Evolutionary conservation across 2,113 vertebrate genomes (phyloP), one percentile per base, ranked within the genome.

Genomic region (Limnothrissa miodon): DNA sequence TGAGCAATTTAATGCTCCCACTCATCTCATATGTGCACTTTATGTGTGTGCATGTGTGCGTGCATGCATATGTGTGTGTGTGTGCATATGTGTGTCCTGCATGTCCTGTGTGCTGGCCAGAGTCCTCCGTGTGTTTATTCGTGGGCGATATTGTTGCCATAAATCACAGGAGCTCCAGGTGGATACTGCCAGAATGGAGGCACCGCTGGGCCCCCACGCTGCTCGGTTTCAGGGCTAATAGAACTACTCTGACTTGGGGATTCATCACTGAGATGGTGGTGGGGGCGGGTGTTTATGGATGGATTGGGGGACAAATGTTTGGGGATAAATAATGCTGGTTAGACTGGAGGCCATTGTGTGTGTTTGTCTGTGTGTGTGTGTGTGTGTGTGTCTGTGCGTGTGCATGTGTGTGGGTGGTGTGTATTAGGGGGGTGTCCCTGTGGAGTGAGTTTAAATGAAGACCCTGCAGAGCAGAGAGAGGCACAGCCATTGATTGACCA

Each of bases 241-340:
- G 82, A 79, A 83, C 78, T 83, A 29, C 78, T 59, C 21, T 83
- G 39, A 62, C 51, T 62, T 45, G 80, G 45, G 39, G 45, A 80
- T 83, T 80, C 78, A 83, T 83, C 78, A 83, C 80, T 45, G 59
- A 25, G 45, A 33, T 53, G 33, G 79, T 74, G 25, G 82, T 78
- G 19, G 39, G 53, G 78, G 78, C 79, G 79, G 82, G 82, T 79
- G 48, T 83, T 80, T 4, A 5, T 53, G 79, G 15, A 15, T 39
- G 79, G 11, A 19, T 19, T 5, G 53, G 53, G 23, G 53, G 23
- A 4, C 7, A 6, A 23, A 21, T 56, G 53, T 56, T n/a, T 3
- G 59, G 59, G 59, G 8, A 62, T 25, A 62, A 11, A 29, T 29
- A 62, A n/a, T 2, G 25, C 59, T 29, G 59, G 9, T 11, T 62